Percentiles rank a stretch among this genome's conserved stretches.
phyloP scores from a whole-genome alignment of 2,797 vertebrate species.

The Malacoraja senta region DNA sequence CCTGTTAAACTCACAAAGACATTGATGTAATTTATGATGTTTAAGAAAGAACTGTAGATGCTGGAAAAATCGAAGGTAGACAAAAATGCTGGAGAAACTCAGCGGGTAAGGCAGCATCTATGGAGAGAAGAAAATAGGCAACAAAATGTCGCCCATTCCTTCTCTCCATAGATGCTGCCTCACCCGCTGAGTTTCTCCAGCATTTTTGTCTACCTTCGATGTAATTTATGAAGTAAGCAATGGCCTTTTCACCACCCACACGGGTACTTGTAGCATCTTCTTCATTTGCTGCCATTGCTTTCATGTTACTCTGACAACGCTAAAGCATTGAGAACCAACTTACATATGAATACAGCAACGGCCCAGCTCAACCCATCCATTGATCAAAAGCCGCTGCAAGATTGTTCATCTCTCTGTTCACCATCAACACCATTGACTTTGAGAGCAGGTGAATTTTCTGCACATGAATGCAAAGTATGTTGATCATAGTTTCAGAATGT shows the following conservation, averaged over 20 bases:
- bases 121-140: no score
- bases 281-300: background rate
- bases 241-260: background rate
- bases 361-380: background rate
- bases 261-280: background rate
- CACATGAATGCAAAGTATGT: background rate
- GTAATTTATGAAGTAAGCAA: background rate
- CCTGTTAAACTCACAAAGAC: background rate
- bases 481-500: background rate
- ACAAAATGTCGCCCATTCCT: no score
- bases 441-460: background rate
- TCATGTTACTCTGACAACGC: background rate
- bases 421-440: background rate
- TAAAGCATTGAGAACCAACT: background rate
- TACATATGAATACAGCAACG: background rate
- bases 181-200: no score
- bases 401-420: background rate
- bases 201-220: no score
- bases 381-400: background rate
- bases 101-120: no score
- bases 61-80: background rate
- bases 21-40: background rate
- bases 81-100: background rate
- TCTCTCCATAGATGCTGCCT: no score
- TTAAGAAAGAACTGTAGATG: no score